phyloP scores from a whole-genome alignment of 1,140 invertebrate species.

The Zaprionus davidi region DNA sequence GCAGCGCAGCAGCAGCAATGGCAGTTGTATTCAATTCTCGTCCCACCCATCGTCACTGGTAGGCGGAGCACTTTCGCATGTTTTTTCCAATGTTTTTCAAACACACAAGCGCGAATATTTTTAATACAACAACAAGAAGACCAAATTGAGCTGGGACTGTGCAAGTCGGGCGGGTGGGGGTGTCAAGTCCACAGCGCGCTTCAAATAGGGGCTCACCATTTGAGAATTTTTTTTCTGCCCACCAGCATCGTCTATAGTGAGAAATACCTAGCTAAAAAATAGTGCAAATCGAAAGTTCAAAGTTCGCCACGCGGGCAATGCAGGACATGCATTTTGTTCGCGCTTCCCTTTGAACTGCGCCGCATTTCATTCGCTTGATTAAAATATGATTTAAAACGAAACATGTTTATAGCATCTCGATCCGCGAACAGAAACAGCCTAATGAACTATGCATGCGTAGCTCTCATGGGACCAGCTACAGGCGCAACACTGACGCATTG shows the following conservation, averaged over 20 bases:
- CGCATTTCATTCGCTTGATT: constrained; percentile 65
- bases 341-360: constrained; percentile 47
- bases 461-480: constrained; percentile 5
- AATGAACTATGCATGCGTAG: constrained; percentile 62
- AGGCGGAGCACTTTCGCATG: constrained; percentile 73
- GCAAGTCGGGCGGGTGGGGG: not conserved
- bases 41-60: constrained; percentile 45
- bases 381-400: constrained; percentile 67
- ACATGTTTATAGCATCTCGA: constrained; percentile 67
- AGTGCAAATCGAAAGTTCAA: constrained; percentile 71
- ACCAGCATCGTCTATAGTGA: constrained; percentile 32
- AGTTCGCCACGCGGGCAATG: constrained; percentile 49
- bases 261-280: constrained; percentile 53
- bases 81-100: constrained; percentile 61
- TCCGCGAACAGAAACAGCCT: constrained; percentile 46
- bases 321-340: constrained; percentile 12
- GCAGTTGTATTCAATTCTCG: constrained; percentile 68
- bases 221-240: constrained; percentile 42
- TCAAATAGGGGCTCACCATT: constrained; percentile 66
- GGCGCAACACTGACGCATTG: not conserved
- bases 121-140: constrained; percentile 65
- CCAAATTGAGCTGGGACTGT: not conserved
- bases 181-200: no score
- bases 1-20: constrained; percentile 42
- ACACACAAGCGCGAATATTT: constrained; percentile 84